Base-by-base conservation (phyloP, 2,888 invertebrate genomes). In the Mythimna loreyi region DNA sequence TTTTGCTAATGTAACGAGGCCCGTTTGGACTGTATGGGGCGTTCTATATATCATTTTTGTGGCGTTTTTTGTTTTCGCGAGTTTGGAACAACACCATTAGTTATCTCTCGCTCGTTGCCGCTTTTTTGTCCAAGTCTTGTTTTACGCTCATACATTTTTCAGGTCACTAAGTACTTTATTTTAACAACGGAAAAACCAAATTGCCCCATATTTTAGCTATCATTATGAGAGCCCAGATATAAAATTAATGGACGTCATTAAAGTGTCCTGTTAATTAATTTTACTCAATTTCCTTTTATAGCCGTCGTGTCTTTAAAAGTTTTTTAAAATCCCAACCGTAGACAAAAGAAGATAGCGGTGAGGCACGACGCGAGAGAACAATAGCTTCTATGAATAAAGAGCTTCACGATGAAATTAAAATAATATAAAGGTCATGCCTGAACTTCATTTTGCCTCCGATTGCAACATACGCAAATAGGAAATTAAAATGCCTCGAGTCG, bases 71-170 rank as follows among this genome's bases (percentile, higher is more conserved):
- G 80, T 83, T 83, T 86, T 83, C 62, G 76, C 80, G 79, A 82
- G 83, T 86, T 89, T 85, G 83, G 85, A 85, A 84, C 85, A 68
- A 74, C 64, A 85, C 87, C 87, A 89, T 90, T 88, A 85, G 83
- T 84, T 87, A 82, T 85, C 78, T 81, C 66, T 71, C 57, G 67
- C 75, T 78, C 78, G 80, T 75, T 55, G 80, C 80, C 75, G 33
- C 50, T 63, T 80, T 81, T 77, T 81, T 72, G 56, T 62, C 53
- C 36, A 77, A 83, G 73, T 82, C 78, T 68, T 49, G 67, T 82
- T 85, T 85, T 78, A 73, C 79, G 55, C 63, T 62, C 67, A 78
- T 78, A 78, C 70, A 71, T 85, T 75, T 86, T 80, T 62, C 64
- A 62, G 67, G 74, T 79, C 47, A 56, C 52, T 56, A 25, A 13